Base-by-base conservation (phyloP, 2,888 invertebrate species). In the Scaptomyza polygonia region DNA sequence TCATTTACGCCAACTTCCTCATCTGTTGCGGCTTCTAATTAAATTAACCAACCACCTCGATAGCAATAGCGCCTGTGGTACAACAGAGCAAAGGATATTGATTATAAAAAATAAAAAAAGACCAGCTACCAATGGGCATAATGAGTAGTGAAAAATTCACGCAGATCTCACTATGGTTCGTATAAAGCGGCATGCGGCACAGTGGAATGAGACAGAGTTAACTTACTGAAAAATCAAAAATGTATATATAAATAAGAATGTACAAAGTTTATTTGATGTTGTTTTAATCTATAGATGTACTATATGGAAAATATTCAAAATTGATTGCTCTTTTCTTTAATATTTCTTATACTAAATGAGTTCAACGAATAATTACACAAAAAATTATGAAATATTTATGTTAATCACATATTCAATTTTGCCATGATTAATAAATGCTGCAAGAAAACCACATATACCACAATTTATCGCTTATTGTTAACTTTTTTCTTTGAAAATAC, bases 1-100 rank as follows among this genome's bases (percentile, higher is more conserved):
- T 84, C 86, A 87, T 77, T 84, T 70, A 86, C 80, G 80, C 77
- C 71, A 86, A 66, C 70, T 72, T 72, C 67, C 71, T 63, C 68
- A 63, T 65, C 73, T 66, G 71, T 67, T 67, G 77, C 61, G 77
- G 69, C 52, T 81, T 87, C 71, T 85, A 85, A 85, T 87, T 87
- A 85, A 85, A 82, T 81, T 83, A 83, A 75, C 57, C 72, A 64
- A 64, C 48, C 66, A 59, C 44, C 45, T 52, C 30, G 36, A 56
- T 36, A 43, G 34, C 34, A 25, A 34, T 45, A 45, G 36, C 32
- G 51, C 57, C 57, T 21, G 34, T 16, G 34, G 48, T 42, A 16
- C 8, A 53, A 48, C 25, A 27, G 30, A 52, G 36, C 36, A 52
- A 52, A 55, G 53, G 40, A 43, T 65, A 70, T 48, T 44, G 58